These are phyloP conservation scores for Chloroceryle aenea DNA, from an alignment of 2,113 vertebrate genomes.

Conservation along the genomic window DNA sequence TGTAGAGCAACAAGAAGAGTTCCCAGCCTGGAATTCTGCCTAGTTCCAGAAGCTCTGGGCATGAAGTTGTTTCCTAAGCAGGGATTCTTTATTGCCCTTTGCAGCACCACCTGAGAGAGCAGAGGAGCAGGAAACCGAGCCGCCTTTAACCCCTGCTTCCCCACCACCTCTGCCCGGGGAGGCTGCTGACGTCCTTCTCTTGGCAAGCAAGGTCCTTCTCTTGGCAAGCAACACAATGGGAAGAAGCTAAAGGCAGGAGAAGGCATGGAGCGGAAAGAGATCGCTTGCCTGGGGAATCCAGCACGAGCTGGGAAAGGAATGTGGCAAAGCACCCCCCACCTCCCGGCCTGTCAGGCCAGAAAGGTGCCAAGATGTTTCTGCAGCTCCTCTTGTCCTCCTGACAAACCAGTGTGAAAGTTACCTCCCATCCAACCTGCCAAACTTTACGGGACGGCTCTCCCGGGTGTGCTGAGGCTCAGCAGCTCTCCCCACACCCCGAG, in stretches of 20 bases:
- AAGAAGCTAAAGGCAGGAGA: not conserved
- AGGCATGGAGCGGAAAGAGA: not conserved
- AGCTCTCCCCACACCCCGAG: not conserved
- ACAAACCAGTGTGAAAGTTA: not conserved
- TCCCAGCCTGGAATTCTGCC: not conserved
- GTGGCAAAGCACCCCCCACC: not conserved
- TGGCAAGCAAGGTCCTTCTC: not conserved
- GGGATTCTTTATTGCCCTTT: not conserved
- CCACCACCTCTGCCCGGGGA: not conserved
- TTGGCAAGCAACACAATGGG: not conserved
- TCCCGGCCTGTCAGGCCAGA: not conserved
- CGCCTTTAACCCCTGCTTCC: not conserved
- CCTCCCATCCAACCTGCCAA: not conserved
- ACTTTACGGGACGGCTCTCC: not conserved
- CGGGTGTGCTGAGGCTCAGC: not conserved
- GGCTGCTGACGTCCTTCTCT: not conserved
- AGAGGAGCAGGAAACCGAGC: not conserved
- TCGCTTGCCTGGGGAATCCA: not conserved
- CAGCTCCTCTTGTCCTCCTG: not conserved
- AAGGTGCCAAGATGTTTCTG: not conserved
- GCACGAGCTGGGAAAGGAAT: not conserved
- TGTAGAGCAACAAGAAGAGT: not conserved
- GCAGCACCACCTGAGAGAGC: not conserved
- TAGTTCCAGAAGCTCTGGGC: not conserved
- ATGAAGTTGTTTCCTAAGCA: not conserved